Conservation (phyloP, 2,797 vertebrate species). For the Nannoperca obscura region DNA sequence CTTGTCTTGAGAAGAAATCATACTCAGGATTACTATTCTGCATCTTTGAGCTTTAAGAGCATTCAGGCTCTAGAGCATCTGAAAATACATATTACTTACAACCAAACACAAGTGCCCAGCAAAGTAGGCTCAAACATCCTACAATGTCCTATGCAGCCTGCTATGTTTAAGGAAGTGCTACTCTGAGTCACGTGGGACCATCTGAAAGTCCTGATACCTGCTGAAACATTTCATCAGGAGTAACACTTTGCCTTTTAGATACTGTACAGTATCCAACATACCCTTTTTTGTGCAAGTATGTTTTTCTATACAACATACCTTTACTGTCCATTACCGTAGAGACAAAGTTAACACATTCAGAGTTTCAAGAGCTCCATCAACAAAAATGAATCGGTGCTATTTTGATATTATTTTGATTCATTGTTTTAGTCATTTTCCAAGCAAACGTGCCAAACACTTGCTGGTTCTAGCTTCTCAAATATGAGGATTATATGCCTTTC, state of each 20-base stretch:
- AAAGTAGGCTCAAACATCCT: conserved; percentile 2
- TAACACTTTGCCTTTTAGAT: background rate
- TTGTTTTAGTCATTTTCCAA: background rate
- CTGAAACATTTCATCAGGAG: background rate
- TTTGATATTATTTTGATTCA: background rate
- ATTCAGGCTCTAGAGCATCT: conserved; percentile 4
- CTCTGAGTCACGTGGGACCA: background rate
- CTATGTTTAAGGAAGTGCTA: conserved; percentile 15
- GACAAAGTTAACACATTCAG: background rate
- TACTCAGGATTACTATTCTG: background rate
- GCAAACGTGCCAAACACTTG: background rate
- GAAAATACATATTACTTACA: background rate
- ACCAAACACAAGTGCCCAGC: background rate
- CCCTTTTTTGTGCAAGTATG: background rate
- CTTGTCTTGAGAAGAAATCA: background rate
- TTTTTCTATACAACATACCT: background rate
- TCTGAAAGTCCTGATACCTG: background rate
- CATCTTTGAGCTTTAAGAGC: conserved; percentile 12
- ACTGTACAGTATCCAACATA: background rate
- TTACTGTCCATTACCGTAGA: background rate
- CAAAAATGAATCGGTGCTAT: background rate
- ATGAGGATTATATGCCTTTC: background rate
- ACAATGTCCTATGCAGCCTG: background rate
- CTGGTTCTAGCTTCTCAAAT: background rate
- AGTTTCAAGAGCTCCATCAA: background rate